Evolutionary conservation across 2,888 invertebrate species (phyloP).

Genomic region (Hoplodrina blanda): DNA sequence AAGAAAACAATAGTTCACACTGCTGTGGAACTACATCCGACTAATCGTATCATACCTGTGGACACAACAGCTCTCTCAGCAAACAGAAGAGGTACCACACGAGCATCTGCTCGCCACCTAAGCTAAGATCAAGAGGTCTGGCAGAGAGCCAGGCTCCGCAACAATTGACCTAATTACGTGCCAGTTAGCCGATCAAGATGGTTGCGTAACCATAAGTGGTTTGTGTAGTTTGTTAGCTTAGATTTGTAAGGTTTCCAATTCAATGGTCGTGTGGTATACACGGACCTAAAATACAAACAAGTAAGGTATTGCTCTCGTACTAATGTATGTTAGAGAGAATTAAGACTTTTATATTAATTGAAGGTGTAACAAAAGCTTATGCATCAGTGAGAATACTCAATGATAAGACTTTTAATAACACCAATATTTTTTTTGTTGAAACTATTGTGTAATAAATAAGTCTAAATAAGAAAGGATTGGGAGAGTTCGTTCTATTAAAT

Average conservation of each 20-base stretch:
- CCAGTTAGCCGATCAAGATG: conserved; percentile 53
- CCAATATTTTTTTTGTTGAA: too few species aligned
- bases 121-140: conserved; percentile 55
- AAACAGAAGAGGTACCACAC: conserved; percentile 1
- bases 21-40: neutral
- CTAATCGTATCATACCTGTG: conserved; percentile 24
- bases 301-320: too few species aligned
- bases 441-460: too few species aligned
- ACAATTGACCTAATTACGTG: conserved; percentile 60
- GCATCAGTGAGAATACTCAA: too few species aligned
- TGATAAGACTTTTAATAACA: too few species aligned
- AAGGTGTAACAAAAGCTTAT: too few species aligned
- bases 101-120: conserved; percentile 25
- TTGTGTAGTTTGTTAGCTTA: conserved; percentile 3
- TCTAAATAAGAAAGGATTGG: too few species aligned
- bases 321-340: too few species aligned
- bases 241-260: neutral
- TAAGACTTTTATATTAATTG: too few species aligned
- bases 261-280: neutral
- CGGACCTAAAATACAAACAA: neutral
- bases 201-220: conserved; percentile 27
- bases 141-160: conserved; percentile 46
- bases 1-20: neutral
- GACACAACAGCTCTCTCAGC: neutral
- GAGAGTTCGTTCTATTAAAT: too few species aligned